phyloP scores from a whole-genome alignment of 2,113 vertebrate genomes.

The Prinia subflava region DNA sequence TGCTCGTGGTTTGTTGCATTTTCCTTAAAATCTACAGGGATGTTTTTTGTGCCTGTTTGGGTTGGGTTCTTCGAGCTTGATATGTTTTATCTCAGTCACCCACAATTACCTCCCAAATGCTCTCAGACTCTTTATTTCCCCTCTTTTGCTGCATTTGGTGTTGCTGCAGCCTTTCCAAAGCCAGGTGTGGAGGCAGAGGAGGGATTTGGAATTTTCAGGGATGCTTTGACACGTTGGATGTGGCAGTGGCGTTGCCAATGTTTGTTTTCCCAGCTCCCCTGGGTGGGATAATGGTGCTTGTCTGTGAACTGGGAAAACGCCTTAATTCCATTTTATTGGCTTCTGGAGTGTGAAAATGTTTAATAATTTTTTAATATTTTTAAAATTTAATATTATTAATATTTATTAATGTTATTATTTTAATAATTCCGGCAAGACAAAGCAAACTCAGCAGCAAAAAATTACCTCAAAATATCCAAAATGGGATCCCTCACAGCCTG shows the following conservation, averaged over 20 bases:
- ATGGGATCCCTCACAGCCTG: background rate
- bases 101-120: background rate
- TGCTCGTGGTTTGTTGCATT: background rate
- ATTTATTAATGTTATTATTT: background rate
- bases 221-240: background rate
- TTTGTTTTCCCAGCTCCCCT: background rate
- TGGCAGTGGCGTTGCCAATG: fast-evolving
- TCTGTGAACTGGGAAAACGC: background rate
- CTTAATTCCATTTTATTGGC: background rate
- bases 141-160: background rate
- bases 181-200: background rate
- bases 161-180: background rate
- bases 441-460: background rate
- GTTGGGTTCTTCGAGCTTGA: background rate
- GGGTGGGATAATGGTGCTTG: background rate
- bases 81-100: fast-evolving
- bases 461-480: background rate
- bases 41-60: background rate
- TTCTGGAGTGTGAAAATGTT: background rate
- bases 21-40: fast-evolving
- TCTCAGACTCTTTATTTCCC: background rate
- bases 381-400: background rate
- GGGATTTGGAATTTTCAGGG: background rate
- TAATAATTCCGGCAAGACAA: background rate
- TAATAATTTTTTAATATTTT: background rate